phyloP scores from a whole-genome alignment of 2,113 vertebrate genomes.

The Pristiophorus japonicus region DNA sequence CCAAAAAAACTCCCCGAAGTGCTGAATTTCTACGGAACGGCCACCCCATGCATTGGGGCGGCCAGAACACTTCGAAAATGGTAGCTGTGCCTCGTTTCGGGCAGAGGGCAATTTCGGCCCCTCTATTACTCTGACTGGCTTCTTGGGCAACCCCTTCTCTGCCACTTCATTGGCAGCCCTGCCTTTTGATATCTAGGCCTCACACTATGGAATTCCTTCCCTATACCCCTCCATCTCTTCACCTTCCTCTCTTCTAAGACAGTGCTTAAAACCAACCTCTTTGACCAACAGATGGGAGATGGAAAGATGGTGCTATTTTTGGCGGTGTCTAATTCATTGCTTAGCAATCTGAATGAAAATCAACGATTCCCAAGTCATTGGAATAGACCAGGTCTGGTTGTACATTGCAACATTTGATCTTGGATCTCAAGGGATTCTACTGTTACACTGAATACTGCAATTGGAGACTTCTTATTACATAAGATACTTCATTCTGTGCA shows the following conservation, averaged over 20 bases:
- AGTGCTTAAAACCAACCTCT: neutral
- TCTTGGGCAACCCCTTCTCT: too few relatives aligned
- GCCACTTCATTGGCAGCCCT: too few relatives aligned
- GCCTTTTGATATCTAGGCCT: too few relatives aligned
- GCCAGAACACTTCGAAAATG: too few relatives aligned
- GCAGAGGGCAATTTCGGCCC: too few relatives aligned
- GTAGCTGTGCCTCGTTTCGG: too few relatives aligned
- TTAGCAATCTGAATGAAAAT: neutral
- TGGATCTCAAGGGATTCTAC: neutral
- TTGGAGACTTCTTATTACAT: neutral
- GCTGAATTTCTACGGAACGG: too few relatives aligned
- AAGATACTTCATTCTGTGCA: neutral
- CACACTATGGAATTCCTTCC: too few relatives aligned
- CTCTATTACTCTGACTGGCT: too few relatives aligned
- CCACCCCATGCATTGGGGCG: too few relatives aligned
- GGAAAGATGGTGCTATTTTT: neutral
- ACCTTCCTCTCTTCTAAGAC: neutral
- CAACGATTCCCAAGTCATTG: neutral
- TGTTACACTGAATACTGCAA: neutral
- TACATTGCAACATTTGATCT: neutral
- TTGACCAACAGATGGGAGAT: neutral
- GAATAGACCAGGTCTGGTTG: neutral
- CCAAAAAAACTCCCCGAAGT: too few relatives aligned
- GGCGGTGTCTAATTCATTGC: neutral
- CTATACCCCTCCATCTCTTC: neutral